A percentile compares a stretch with the other conserved stretches of the same genome.
phyloP scores from a whole-genome alignment of 2,113 vertebrate species.

The Crotophaga sulcirostris region DNA sequence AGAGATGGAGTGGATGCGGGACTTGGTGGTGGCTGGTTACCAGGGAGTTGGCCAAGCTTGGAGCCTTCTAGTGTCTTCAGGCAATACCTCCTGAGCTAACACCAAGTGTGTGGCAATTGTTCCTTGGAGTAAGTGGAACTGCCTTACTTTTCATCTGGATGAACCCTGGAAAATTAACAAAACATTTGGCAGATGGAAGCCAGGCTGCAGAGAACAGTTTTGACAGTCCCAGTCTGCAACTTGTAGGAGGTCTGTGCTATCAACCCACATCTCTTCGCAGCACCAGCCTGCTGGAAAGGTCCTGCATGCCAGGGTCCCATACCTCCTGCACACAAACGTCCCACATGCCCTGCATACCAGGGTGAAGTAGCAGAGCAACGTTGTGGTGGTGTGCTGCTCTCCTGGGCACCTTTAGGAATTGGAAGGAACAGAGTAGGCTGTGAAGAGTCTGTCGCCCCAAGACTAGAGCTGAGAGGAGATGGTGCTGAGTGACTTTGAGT shows the following conservation, averaged over 20 bases:
- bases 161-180: not conserved
- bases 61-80: not conserved
- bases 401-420: not conserved
- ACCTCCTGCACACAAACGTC: not conserved
- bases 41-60: not conserved
- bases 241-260: not conserved
- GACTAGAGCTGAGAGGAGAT: not conserved
- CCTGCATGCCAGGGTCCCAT: accelerated
- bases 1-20: not conserved
- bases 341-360: accelerated
- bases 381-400: not conserved
- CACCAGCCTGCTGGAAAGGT: not conserved
- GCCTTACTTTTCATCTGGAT: not conserved
- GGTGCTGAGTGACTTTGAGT: not conserved
- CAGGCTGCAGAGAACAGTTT: not conserved
- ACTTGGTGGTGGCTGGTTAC: not conserved
- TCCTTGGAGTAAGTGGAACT: not conserved
- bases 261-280: not conserved
- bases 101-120: not conserved
- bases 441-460: not conserved
- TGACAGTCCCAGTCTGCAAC: not conserved
- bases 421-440: not conserved
- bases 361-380: accelerated
- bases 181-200: not conserved
- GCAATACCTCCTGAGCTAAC: not conserved